Base-by-base conservation (phyloP, 2,888 invertebrate species). In the Rhagophthalmus giganteus region DNA sequence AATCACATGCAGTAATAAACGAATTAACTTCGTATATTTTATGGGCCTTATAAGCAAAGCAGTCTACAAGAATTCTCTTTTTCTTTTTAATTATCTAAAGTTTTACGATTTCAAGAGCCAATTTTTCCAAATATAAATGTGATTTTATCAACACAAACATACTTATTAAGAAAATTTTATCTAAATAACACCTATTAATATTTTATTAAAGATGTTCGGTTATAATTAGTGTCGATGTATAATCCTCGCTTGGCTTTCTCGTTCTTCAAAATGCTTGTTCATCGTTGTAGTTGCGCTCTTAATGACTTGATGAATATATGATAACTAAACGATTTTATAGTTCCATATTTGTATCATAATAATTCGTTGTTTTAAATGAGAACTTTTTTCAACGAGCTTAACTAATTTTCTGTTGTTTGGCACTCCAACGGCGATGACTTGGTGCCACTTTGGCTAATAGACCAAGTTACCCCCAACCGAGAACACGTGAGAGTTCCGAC, bases 401-500 rank as follows among this genome's bases (percentile, higher is more conserved):
- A 9, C 27, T 27, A 27, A 20, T 39, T 39, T 30, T 3, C 20
- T 20, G 20, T 20, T 20, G 7, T 7, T 20, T 7, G 20, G 30
- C 39, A 20, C 20, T 41, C 40, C 32, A 32, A 14, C 40, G 30
- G 40, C 5, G 32, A 11, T 12, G 16, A 39, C 15, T 16, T 20
- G 32, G 14, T 41, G 32, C 14, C 24, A 41, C 10, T 28, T 41
- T 11, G n/a, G 11, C 40, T 41, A 32, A 41, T 41, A n/a, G 25
- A 30, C 32, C 6, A 12, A 11, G 25, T 40, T 25, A 16, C 40
- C 40, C 14, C 40, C 40, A 25, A 28, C 15, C 1, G 39, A n/a
- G 39, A 28, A 39, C 39, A 39, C 39, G 32, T 32, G 40, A 41
- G 40, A 41, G n/a, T 41, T 41, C 40, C 40, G 40, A 41, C 40